phyloP scores from a whole-genome alignment of 2,113 vertebrate species.

The Apteryx mantelli region DNA sequence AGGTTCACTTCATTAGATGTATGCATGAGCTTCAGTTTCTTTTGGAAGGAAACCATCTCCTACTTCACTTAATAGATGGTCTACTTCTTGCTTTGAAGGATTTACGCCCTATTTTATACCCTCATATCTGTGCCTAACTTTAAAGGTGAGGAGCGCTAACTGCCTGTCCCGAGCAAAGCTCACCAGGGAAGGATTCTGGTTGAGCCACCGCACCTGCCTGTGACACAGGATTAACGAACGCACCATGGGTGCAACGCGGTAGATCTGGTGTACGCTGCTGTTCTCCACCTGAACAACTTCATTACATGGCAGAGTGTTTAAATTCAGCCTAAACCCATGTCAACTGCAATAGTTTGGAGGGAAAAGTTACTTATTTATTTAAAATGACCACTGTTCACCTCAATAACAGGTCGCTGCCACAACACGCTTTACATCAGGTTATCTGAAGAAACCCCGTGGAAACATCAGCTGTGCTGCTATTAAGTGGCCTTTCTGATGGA shows the following conservation, averaged over 20 bases:
- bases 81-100: not conserved
- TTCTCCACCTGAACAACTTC: not conserved
- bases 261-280: not conserved
- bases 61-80: not conserved
- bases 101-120: not conserved
- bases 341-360: not conserved
- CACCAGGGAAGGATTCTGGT: not conserved
- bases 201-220: not conserved
- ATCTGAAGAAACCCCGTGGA: constrained; percentile 11
- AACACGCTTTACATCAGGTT: not conserved
- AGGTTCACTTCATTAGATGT: not conserved
- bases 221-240: not conserved
- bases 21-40: not conserved
- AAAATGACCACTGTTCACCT: not conserved
- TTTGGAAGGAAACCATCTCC: not conserved
- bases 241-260: fast-evolving
- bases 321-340: not conserved
- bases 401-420: not conserved
- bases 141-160: not conserved
- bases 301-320: not conserved
- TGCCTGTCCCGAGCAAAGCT: not conserved
- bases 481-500: constrained; percentile 14
- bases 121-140: not conserved
- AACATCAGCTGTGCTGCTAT: constrained; percentile 1
- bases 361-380: not conserved